Evolutionary conservation across 2,888 invertebrate species (phyloP), one percentile per base, ranked within the genome.

Genomic region (Euphydryas editha): DNA sequence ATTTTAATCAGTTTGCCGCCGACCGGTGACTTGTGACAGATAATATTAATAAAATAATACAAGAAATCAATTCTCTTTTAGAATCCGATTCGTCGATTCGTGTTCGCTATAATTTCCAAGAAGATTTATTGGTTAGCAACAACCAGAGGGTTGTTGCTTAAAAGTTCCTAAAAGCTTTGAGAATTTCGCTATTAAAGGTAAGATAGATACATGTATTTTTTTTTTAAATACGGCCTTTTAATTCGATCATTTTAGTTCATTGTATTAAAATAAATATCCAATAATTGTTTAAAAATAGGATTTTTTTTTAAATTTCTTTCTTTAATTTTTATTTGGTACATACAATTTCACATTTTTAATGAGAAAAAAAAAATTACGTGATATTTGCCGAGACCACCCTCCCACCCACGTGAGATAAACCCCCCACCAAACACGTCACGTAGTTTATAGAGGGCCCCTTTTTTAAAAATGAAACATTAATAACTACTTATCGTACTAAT

Each of bases 121-220:
- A 13, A 51, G 18, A n/a, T 67, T 46, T 39, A 37, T 68, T 63
- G 76, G 82, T 92, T 90, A 88, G 92, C 93, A 92, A 83, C 92
- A 92, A 90, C 92, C 92, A 59, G 17, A 57, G 57, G 90, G 93
- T 92, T 92, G 93, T 92, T 92, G 92, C 92, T 91, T 90, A 83
- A 75, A 76, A 82, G 89, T 86, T 74, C 68, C 72, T 78, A 81
- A 92, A 94, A 94, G 93, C 93, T 94, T 93, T 93, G 91, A 94
- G 94, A 94, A 94, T 94, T 94, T 87, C 94, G 91, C 90, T 91
- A 84, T 84, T 88, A 90, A 90, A 85, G 90, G 93, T 94, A 81
- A 88, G 93, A 83, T 64, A 64, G 8, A n/a, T 46, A 13, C 18
- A 42, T 15, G 42, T 6, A n/a, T 6, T n/a, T n/a, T 44, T 11